Evolutionary conservation across 2,113 vertebrate genomes (phyloP).

Genomic region (Cisticola juncidis): DNA sequence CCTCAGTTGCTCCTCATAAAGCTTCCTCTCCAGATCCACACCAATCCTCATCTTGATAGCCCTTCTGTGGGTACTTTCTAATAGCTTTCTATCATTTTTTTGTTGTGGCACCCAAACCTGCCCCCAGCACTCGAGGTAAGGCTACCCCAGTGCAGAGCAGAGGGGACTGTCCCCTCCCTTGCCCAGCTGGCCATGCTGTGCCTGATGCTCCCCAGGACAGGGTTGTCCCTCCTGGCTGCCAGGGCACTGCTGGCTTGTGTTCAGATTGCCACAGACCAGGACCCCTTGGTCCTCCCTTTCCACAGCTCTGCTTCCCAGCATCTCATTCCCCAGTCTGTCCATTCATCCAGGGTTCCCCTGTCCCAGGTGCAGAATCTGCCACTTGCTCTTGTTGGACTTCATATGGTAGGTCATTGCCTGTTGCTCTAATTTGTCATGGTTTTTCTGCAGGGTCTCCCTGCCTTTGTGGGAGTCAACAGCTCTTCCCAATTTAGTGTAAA

Average conservation of each 20-base stretch:
- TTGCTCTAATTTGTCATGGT: background rate
- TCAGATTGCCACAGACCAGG: fast-evolving
- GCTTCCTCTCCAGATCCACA: background rate
- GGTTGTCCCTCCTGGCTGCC: background rate
- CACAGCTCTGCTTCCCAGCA: fast-evolving
- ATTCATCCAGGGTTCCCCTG: background rate
- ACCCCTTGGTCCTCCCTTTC: background rate
- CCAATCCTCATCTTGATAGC: background rate
- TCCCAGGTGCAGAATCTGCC: background rate
- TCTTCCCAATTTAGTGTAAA: background rate
- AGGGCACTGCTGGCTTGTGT: fast-evolving
- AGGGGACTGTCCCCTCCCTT: background rate
- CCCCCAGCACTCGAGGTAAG: fast-evolving
- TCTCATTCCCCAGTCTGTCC: background rate
- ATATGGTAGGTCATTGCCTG: background rate
- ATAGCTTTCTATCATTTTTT: background rate
- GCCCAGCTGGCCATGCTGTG: fast-evolving
- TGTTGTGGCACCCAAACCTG: background rate
- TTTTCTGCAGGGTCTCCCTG: background rate
- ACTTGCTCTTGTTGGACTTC: background rate
- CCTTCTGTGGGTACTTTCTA: background rate
- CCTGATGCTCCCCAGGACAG: fast-evolving
- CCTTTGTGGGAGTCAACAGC: fast-evolving
- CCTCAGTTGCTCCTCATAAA: no score
- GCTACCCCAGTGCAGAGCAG: fast-evolving